A percentile compares a stretch with the other conserved stretches of the same genome.
Conservation (phyloP, 2,113 vertebrate species). For the Chloebia gouldiae region DNA sequence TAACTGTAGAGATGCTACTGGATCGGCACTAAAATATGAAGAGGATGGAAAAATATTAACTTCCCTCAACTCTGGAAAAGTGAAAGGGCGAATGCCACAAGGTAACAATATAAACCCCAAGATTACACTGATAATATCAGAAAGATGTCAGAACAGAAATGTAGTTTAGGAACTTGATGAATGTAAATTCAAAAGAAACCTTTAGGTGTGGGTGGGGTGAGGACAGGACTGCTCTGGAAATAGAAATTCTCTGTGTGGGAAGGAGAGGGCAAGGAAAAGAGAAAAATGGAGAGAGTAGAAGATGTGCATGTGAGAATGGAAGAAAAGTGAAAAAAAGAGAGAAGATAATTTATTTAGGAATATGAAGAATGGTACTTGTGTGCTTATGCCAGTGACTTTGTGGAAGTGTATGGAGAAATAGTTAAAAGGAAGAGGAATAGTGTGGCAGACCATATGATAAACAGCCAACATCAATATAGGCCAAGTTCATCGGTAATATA, state of each 20-base stretch:
- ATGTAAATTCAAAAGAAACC: neutral
- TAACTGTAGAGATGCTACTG: conserved; percentile 1
- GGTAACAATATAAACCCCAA: conserved; percentile 59
- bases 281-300: neutral
- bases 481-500: neutral
- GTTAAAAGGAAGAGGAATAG: neutral
- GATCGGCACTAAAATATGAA: neutral
- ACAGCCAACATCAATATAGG: neutral
- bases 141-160: neutral
- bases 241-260: neutral
- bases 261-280: neutral
- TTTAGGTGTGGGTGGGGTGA: neutral
- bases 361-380: neutral
- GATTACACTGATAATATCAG: neutral
- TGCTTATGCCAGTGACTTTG: neutral
- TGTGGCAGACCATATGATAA: neutral
- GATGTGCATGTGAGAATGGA: neutral
- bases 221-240: neutral
- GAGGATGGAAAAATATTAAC: conserved; percentile 11
- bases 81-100: conserved; percentile 70
- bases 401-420: neutral
- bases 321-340: neutral
- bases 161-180: neutral
- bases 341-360: neutral
- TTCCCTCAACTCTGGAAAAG: conserved; percentile 41